Base-by-base conservation (phyloP, 2,888 invertebrate species). In the Diarsia dahlii region DNA sequence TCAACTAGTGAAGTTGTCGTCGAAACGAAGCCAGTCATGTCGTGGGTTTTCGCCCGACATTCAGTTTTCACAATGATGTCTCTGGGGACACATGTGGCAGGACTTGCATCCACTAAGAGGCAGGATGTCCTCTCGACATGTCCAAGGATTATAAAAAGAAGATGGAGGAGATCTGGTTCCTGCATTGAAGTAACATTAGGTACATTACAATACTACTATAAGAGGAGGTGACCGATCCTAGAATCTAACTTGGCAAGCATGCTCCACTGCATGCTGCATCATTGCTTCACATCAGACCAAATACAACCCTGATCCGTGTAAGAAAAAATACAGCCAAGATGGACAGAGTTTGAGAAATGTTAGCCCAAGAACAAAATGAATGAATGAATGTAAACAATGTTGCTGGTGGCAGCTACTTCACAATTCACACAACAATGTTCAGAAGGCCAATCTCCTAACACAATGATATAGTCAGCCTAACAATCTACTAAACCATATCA, bases 401-500 rank as follows among this genome's bases (percentile, higher is more conserved):
- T n/a, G 18, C n/a, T 50, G 34, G 12, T n/a, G 13, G 9, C 18
- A 10, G n/a, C 18, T 39, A 39, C 15, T 34, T 12, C 34, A 45
- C 12, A 23, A 20, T 3, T 10, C 18, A 10, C 34, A 48, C 70
- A 58, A 48, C 70, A 23, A 2, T 54, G 15, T 13, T 28, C 18
- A 34, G 18, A 45, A 52, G 45, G 18, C 46, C 18, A 18, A 34
- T 68, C 20, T 48, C 56, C 13, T 34, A 50, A 28, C 15, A 69
- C 18, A 45, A 15, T 79, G 23, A 79, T 15, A 39, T 10, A 18
- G 28, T 18, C 18, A 10, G 8, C 28, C 28, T 80, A 80, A 50
- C 50, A 63, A 63, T 50, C 34, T 20, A 46, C 20, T 46, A 60
- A 20, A 60, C 80, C 72, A 39, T 52, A 52, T 39, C 63, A 68